Conservation (phyloP, 2,888 invertebrate species). For the Campaea margaritaria region DNA sequence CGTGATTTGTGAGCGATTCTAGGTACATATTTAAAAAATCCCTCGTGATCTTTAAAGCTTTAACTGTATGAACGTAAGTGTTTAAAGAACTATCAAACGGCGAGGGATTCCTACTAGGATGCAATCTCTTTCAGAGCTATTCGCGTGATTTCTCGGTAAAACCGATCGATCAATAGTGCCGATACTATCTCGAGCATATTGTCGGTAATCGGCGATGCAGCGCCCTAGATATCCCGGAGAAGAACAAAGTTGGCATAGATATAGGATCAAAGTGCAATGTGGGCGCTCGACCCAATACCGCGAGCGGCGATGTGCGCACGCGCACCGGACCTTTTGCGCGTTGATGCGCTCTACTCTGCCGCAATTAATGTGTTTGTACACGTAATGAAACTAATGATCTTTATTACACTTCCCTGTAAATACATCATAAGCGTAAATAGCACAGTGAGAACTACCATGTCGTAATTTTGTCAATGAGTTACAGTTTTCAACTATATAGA, state of each 20-base stretch:
- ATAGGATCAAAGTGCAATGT: constrained; percentile 82
- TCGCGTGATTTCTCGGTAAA: constrained; percentile 35
- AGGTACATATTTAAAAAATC: constrained; percentile 32
- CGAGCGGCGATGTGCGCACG: constrained; percentile 68
- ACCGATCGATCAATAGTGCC: constrained; percentile 49
- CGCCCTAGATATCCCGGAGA: constrained; percentile 77
- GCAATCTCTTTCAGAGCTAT: constrained; percentile 11
- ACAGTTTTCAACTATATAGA: neutral
- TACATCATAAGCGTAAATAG: constrained; percentile 28
- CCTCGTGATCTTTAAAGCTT: constrained; percentile 35
- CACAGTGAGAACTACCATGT: constrained; percentile 7
- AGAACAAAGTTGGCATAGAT: constrained; percentile 83
- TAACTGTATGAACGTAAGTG: constrained; percentile 13
- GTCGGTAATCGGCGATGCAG: constrained; percentile 64
- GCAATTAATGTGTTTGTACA: constrained; percentile 62
- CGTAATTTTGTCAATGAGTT: constrained; percentile 2
- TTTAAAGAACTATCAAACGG: constrained; percentile 12
- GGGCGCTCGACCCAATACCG: constrained; percentile 83
- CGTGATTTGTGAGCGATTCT: constrained; percentile 34
- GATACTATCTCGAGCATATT: constrained; percentile 63
- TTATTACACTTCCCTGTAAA: constrained; percentile 51
- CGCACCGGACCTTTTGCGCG: constrained; percentile 72
- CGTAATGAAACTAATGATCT: constrained; percentile 57
- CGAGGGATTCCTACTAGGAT: neutral
- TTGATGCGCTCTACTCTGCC: constrained; percentile 53